These are phyloP conservation scores for Drosophila kurseongensis DNA, from an alignment of 1,140 invertebrate genomes.

Conservation along the genomic window DNA sequence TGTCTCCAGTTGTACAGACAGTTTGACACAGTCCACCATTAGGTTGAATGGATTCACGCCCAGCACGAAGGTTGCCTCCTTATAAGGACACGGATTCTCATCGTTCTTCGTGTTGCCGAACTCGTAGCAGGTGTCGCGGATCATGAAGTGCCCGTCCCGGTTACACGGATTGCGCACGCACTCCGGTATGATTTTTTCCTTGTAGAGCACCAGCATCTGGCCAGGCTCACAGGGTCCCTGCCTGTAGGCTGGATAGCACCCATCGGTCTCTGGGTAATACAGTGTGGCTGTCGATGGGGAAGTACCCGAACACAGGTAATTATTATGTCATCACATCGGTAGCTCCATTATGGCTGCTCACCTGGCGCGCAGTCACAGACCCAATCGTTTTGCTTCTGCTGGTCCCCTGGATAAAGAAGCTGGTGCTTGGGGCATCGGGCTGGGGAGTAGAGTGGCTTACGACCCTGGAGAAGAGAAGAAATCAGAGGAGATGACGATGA, in stretches of 20 bases:
- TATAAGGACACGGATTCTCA: constrained; percentile 84
- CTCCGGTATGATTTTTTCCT: constrained; percentile 85
- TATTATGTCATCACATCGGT: constrained; percentile 60
- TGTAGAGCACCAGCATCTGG: constrained; percentile 86
- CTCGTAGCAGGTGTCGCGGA: constrained; percentile 85
- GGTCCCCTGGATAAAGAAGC: constrained; percentile 87
- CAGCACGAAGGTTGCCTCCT: constrained; percentile 72
- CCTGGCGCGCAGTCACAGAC: constrained; percentile 89
- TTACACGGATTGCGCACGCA: constrained; percentile 87
- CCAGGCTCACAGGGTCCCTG: constrained; percentile 87
- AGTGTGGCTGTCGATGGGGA: constrained; percentile 85
- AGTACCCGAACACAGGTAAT: constrained; percentile 18
- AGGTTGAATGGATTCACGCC: constrained; percentile 85
- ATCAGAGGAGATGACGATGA: constrained; percentile 29
- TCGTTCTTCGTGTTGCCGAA: constrained; percentile 75
- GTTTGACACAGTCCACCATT: constrained; percentile 84
- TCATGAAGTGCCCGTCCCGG: constrained; percentile 85
- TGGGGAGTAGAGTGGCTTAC: constrained; percentile 86
- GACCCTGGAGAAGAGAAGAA: constrained; percentile 82
- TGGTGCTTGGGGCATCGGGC: constrained; percentile 87
- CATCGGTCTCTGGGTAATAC: constrained; percentile 87
- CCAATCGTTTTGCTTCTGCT: constrained; percentile 86
- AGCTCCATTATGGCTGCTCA: constrained; percentile 60
- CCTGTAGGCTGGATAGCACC: constrained; percentile 87
- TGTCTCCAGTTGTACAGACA: constrained; percentile 65